Evolutionary conservation across 1,140 invertebrate genomes (phyloP), one percentile per base, ranked within the genome.

Genomic region (Kradibia gibbosae): DNA sequence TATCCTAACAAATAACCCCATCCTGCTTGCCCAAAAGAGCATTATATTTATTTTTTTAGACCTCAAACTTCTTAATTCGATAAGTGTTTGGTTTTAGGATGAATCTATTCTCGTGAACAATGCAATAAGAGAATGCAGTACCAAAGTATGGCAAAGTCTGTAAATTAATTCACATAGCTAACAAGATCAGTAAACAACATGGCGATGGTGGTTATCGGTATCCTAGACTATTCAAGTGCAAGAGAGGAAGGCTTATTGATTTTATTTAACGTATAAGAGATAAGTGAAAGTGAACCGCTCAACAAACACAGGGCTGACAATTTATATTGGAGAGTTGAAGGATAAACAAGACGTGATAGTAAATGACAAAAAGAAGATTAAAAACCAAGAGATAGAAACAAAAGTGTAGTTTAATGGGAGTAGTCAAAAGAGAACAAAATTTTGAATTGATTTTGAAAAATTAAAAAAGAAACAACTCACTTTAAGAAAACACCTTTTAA

Each of bases 141-240:
- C 20, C 34, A 10, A 15, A n/a, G 0, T n/a, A 50, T 8, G 42
- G 7, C 25, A 20, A 57, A 62, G 25, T 39, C 62, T 50, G 45
- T 76, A 57, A 76, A 71, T 79, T 78, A 67, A 65, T 81, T 20
- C 80, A 36, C 55, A 22, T 25, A 39, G 42, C 48, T 78, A 62
- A 82, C 74, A 65, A 70, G 45, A 80, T 83, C 45, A 65, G 50
- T 45, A 48, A 81, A 79, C 72, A 80, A 57, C 50, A 82, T 81
- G 57, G 74, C 39, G 50, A 73, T 81, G 67, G 78, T 22, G 77
- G 34, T 28, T n/a, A 67, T 11, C 42, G 36, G 20, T 62, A 83
- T 86, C 86, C 87, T 88, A 87, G 86, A 87, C 86, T 84, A 85
- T 87, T 84, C 83, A 85, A 88, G 89, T 85, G 88, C 87, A 89